A percentile compares a stretch with the other conserved stretches of the same genome.
Evolutionary conservation across 2,113 vertebrate species (phyloP).

Genomic region (Alethe castanea): DNA sequence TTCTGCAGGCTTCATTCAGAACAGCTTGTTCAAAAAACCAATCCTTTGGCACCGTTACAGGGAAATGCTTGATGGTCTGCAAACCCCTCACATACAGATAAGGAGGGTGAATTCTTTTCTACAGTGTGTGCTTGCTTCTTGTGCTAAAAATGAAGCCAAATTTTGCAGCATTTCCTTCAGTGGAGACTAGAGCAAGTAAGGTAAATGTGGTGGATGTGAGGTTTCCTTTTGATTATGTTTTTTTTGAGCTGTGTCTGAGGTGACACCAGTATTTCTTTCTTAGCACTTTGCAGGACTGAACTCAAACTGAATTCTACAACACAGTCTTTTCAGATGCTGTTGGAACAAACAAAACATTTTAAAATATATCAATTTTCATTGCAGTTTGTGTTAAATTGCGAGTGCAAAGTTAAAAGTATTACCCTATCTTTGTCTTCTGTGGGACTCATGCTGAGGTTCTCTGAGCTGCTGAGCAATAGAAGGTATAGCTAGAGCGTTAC

Average conservation of each 20-base stretch:
- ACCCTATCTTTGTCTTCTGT: not conserved
- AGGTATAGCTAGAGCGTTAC: not conserved
- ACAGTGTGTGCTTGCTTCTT: fast-evolving
- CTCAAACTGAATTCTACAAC: not conserved
- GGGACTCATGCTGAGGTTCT: not conserved
- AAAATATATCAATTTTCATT: not conserved
- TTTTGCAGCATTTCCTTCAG: not conserved
- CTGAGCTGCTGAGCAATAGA: not conserved
- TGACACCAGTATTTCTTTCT: not conserved
- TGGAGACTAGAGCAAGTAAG: not conserved
- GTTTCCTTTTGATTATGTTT: not conserved
- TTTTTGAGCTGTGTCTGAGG: not conserved
- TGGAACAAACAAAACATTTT: not conserved
- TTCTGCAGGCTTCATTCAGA: not conserved
- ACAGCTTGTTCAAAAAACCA: not conserved
- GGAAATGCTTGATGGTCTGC: not conserved
- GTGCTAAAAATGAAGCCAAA: not conserved
- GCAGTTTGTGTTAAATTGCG: not conserved
- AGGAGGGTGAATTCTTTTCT: not conserved
- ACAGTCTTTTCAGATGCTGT: not conserved
- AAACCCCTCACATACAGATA: not conserved
- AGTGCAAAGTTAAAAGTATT: not conserved
- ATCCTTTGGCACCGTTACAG: not conserved
- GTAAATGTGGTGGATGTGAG: not conserved
- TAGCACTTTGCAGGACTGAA: not conserved